Evolutionary conservation across 1,140 invertebrate species (phyloP).

Genomic region (Heliconius melpomene): DNA sequence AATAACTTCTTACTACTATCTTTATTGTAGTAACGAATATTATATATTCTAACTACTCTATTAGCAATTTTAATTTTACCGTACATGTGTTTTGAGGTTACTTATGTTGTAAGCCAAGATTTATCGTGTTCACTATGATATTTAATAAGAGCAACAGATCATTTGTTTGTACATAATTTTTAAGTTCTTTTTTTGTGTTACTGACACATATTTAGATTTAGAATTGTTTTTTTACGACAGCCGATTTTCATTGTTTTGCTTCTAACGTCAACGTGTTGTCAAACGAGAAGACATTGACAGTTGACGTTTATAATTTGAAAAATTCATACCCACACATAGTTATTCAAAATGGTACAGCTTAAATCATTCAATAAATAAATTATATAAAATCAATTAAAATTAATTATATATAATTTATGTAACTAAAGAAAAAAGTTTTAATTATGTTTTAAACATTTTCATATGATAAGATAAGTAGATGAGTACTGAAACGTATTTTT

Average conservation of each 20-base stretch:
- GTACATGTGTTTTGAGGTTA: slow-evolving; percentile 80
- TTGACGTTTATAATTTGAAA: slow-evolving; percentile 8
- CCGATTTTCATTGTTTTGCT: slow-evolving; percentile 36
- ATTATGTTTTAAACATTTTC: too few species aligned
- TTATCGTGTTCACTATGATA: slow-evolving; percentile 46
- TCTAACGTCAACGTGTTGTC: not conserved
- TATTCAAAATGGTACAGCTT: too few species aligned
- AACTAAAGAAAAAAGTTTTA: too few species aligned
- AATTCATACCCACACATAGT: not conserved
- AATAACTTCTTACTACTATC: slow-evolving; percentile 68
- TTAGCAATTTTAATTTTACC: slow-evolving; percentile 65
- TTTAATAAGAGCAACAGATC: slow-evolving; percentile 38
- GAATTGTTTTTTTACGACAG: slow-evolving; percentile 46
- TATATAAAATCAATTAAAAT: too few species aligned
- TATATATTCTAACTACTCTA: slow-evolving; percentile 64
- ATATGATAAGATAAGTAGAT: too few species aligned
- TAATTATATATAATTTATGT: too few species aligned
- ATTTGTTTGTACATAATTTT: slow-evolving; percentile 50
- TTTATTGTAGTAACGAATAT: slow-evolving; percentile 48
- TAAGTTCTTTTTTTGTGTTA: slow-evolving; percentile 41
- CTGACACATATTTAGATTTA: slow-evolving; percentile 68
- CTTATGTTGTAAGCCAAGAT: slow-evolving; percentile 55
- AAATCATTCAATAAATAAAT: too few species aligned
- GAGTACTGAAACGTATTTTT: not conserved
- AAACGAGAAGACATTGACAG: not conserved